These are phyloP conservation scores for Oegoconia quadripuncta DNA, from an alignment of 2,888 invertebrate genomes.

Conservation along the genomic window DNA sequence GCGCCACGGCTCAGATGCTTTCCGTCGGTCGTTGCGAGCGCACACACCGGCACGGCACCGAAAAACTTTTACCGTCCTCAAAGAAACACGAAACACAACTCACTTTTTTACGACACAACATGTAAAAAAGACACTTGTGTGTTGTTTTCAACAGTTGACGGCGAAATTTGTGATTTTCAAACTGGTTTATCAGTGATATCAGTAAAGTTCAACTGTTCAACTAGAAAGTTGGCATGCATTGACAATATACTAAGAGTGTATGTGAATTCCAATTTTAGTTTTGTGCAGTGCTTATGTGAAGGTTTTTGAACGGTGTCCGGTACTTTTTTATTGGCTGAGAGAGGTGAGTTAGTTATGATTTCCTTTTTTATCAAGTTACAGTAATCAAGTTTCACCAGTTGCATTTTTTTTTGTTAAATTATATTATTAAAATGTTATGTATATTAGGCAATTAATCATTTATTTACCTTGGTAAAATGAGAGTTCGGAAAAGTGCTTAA, in stretches of 20 bases:
- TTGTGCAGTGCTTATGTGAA: conserved; percentile 48
- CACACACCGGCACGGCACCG: conserved; percentile 30
- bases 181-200: conserved; percentile 13
- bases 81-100: conserved; percentile 33
- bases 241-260: conserved; percentile 43
- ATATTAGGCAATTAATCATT: no score
- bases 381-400: no score
- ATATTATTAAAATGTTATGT: no score
- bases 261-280: conserved; percentile 43
- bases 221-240: conserved; percentile 54
- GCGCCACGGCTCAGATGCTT: conserved; percentile 42
- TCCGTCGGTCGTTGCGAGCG: conserved; percentile 26
- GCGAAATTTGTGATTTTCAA: conserved; percentile 7
- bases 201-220: conserved; percentile 34
- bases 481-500: no score
- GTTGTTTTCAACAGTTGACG: conserved; percentile 17
- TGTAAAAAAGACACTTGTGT: conserved; percentile 32
- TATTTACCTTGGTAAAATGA: no score
- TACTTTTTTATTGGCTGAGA: conserved; percentile 36
- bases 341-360: no score
- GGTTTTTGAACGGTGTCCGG: conserved; percentile 43
- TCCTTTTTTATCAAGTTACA: no score
- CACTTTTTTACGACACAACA: conserved; percentile 34
- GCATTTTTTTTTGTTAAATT: no score
- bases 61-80: conserved; percentile 47